A percentile compares a stretch with the other conserved stretches of the same genome.
These are phyloP conservation scores for Daubentonia madagascariensis DNA, from an alignment of 2,113 vertebrate genomes.

Conservation along the genomic window DNA sequence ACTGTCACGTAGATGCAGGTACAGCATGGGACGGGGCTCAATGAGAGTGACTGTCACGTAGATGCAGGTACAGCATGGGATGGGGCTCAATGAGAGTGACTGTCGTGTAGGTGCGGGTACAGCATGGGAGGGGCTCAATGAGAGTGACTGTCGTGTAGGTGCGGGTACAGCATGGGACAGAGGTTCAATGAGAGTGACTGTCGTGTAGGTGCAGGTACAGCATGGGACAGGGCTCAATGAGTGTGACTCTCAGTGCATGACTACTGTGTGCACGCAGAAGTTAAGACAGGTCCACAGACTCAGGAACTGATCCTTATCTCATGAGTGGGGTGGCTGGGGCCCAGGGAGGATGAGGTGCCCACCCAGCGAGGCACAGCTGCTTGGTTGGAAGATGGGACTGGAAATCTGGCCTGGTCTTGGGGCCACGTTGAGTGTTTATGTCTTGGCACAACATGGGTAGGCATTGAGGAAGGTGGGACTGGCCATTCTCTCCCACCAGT, in stretches of 20 bases:
- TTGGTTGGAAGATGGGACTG: not conserved
- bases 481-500: not conserved
- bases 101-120: no score
- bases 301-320: not conserved
- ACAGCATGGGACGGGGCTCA: no score
- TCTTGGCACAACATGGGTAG: not conserved
- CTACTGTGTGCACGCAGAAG: not conserved
- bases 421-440: not conserved
- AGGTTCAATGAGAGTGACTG: not conserved
- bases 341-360: not conserved
- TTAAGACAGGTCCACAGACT: not conserved
- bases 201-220: not conserved
- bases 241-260: not conserved
- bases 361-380: not conserved
- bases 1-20: no score
- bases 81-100: no score
- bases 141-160: no score
- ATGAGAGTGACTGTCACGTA: no score
- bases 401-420: not conserved
- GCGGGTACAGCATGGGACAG: no score
- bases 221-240: no score
- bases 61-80: no score
- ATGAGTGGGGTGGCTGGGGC: not conserved
- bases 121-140: no score
- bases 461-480: not conserved